These are phyloP conservation scores for Okapia johnstoni DNA, from an alignment of 2,113 vertebrate species.

Conservation along the genomic window DNA sequence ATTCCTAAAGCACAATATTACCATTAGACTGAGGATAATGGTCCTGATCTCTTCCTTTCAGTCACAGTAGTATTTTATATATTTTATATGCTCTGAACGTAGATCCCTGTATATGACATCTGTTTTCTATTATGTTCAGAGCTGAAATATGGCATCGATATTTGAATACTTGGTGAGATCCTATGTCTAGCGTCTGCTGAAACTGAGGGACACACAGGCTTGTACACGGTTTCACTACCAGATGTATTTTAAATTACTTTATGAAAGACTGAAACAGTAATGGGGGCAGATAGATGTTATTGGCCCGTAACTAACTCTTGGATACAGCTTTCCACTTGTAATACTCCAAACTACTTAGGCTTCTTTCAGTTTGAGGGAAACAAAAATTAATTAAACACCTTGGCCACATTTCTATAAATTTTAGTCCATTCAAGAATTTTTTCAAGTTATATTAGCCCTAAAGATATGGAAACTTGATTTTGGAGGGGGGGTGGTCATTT, in stretches of 20 bases:
- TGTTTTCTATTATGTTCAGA: conserved; percentile 39
- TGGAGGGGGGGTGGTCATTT: not conserved
- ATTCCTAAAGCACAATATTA: not conserved
- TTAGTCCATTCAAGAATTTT: not conserved
- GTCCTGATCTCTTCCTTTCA: not conserved
- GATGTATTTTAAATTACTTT: conserved; percentile 8
- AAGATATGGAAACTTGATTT: not conserved
- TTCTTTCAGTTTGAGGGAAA: not conserved
- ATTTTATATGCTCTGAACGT: not conserved
- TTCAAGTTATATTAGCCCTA: not conserved
- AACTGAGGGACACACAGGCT: not conserved
- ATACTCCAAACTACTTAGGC: not conserved
- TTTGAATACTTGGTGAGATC: not conserved
- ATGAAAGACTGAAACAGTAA: not conserved
- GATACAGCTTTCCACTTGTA: not conserved
- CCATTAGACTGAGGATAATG: no score
- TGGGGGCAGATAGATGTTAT: not conserved
- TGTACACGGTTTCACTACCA: not conserved
- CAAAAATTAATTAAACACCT: not conserved
- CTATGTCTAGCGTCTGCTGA: not conserved
- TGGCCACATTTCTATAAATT: not conserved
- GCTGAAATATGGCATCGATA: not conserved
- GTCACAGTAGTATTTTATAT: not conserved
- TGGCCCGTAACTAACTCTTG: not conserved
- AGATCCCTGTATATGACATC: not conserved